Base-by-base conservation (phyloP, 2,888 invertebrate species). In the Oasisia sp. region DNA sequence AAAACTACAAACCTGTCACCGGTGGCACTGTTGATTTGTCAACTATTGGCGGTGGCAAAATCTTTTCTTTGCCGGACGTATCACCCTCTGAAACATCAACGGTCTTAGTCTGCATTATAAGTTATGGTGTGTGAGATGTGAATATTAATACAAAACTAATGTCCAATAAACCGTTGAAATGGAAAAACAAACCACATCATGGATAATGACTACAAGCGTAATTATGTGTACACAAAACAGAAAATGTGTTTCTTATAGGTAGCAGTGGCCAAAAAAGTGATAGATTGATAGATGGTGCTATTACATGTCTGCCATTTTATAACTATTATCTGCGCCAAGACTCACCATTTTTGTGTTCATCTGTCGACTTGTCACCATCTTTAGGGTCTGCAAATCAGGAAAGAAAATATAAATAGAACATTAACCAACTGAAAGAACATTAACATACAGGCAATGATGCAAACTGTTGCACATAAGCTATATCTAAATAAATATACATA, bases 271-370 rank as follows among this genome's bases (percentile, higher is more conserved):
- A 74, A 27, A 27, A 74, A 74, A 27, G 74, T 19, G 74, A 74
- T 3, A 74, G 5, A 19, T 14, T n/a, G n/a, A n/a, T n/a, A n/a
- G n/a, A n/a, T n/a, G n/a, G 50, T 50, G 50, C 74, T 27, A 74
- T 27, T 7, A 74, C 1, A 27, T 74, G 50, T 74, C 27, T 58
- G 58, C 27, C 4, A 74, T 74, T 74, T 74, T 74, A 74, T 19
- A 74, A 74, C 5, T 27, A 74, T 1, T 7, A 74, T 27, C 27
- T 74, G 27, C 74, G 19, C 9, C 19, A 56, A 19, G 19, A 74
- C 74, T n/a, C 74, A 74, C 74, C 74, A 74, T 74, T 74, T 74
- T 74, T 74, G 74, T 74, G 74, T 74, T 74, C 74, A 74, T 27
- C 74, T 27, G 27, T 74, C 7, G 27, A 27, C 27, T 74, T 74